phyloP scores from a whole-genome alignment of 2,888 invertebrate species.

The Myopa tessellatipennis region DNA sequence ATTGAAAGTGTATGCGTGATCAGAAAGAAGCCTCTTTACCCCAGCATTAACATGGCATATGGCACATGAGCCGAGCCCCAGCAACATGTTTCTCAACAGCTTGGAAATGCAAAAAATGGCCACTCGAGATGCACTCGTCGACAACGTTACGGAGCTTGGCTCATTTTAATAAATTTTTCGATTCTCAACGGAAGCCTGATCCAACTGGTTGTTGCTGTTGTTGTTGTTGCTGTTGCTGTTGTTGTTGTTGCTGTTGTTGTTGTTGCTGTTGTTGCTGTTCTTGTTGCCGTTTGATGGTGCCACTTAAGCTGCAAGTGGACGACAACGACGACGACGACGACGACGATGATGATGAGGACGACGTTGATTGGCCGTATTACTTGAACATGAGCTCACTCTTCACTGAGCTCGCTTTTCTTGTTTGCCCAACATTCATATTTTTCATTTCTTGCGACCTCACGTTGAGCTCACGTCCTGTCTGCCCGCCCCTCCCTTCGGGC shows the following conservation, averaged over 20 bases:
- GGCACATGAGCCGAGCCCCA: neutral
- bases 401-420: conserved; percentile 16
- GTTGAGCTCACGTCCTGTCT: neutral
- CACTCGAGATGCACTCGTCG: conserved; percentile 34
- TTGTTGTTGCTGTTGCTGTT: conserved; percentile 14
- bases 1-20: conserved; percentile 33
- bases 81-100: conserved; percentile 31
- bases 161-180: conserved; percentile 40
- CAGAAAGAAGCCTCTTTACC: neutral
- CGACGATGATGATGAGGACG: conserved; percentile 25
- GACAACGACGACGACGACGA: conserved; percentile 27
- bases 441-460: conserved; percentile 1
- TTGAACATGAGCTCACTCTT: conserved; percentile 42
- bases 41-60: neutral
- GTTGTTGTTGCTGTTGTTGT: conserved; percentile 1
- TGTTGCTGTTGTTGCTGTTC: conserved; percentile 20
- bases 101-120: conserved; percentile 12
- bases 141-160: conserved; percentile 17
- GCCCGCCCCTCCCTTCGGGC: neutral
- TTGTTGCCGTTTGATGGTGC: conserved; percentile 11
- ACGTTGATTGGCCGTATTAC: conserved; percentile 46
- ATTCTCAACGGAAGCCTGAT: conserved; percentile 19
- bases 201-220: neutral
- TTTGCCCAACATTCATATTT: conserved; percentile 15
- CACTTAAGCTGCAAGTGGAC: conserved; percentile 35